These are phyloP conservation scores for Corythaixoides concolor DNA, from an alignment of 2,113 vertebrate species.

Conservation along the genomic window DNA sequence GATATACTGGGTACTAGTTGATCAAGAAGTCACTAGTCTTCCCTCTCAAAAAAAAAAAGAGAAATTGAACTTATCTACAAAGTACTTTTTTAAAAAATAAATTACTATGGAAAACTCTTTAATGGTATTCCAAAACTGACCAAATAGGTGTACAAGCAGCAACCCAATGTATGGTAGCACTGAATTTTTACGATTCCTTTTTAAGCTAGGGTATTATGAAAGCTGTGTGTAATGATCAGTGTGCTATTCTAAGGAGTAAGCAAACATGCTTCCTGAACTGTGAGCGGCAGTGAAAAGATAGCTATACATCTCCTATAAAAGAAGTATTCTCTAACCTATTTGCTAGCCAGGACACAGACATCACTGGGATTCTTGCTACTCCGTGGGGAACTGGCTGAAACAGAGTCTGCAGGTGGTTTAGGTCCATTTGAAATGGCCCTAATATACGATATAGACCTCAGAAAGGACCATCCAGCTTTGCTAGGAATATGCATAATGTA, in stretches of 20 bases:
- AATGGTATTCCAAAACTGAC: neutral
- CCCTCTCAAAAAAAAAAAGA: neutral
- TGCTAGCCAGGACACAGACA: neutral
- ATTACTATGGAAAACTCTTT: neutral
- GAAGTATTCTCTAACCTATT: neutral
- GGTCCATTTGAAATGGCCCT: neutral
- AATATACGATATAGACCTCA: neutral
- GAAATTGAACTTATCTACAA: neutral
- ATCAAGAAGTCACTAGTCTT: neutral
- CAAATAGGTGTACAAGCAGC: neutral
- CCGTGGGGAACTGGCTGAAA: neutral
- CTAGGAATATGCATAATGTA: neutral
- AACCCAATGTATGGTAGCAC: neutral
- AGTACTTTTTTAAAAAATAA: neutral
- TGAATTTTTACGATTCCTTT: neutral
- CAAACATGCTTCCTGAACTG: neutral
- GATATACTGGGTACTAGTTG: neutral
- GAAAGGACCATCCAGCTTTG: neutral
- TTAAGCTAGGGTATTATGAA: neutral
- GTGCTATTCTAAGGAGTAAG: neutral
- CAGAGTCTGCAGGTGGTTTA: neutral
- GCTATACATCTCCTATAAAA: neutral
- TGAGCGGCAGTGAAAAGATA: neutral
- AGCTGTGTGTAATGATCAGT: neutral
- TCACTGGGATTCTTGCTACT: neutral